Base-by-base conservation (phyloP, 2,888 invertebrate species). In the Leptinotarsa haldemani region DNA sequence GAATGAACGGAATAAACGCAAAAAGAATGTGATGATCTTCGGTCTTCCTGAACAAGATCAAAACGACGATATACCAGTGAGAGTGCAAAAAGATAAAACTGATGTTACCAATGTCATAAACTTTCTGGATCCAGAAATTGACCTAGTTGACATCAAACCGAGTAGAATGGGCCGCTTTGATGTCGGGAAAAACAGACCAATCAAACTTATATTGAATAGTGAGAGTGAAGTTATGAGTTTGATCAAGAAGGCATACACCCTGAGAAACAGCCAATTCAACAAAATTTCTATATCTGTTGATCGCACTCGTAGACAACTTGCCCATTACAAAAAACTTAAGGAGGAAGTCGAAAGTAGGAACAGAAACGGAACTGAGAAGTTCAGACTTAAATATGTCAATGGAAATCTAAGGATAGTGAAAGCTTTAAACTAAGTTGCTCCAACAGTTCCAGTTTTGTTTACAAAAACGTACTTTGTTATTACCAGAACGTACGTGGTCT, bases 401-500 rank as follows among this genome's bases (percentile, higher is more conserved):
- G 65, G 65, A 52, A 66, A 25, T 25, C 52, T 52, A 18, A 66
- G 30, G 25, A 30, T 66, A 52, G 52, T 66, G 50, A 47, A 50
- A 13, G 25, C 52, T 50, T 66, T 66, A 52, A 66, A 66, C 52
- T n/a, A 25, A 22, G 16, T 25, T n/a, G 52, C 52, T 30, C 52
- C 52, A 52, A 22, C 52, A 50, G 66, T 66, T 66, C 52, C n/a
- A 52, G 52, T 52, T 16, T 18, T 48, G 20, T 22, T 48, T 47
- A 18, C 22, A 15, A 66, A 22, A 46, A 66, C 25, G n/a, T 50
- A 22, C 46, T 25, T 3, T 50, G 50, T 15, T 66, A 66, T 25
- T 66, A 66, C 47, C 66, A 69, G 18, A 65, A 65, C 18, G 40
- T 68, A 16, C 40, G 56, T 12, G 68, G 68, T 40, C 22, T 68